Evolutionary conservation across 2,888 invertebrate species (phyloP).

Genomic region (Acanthosepion lycidas): DNA sequence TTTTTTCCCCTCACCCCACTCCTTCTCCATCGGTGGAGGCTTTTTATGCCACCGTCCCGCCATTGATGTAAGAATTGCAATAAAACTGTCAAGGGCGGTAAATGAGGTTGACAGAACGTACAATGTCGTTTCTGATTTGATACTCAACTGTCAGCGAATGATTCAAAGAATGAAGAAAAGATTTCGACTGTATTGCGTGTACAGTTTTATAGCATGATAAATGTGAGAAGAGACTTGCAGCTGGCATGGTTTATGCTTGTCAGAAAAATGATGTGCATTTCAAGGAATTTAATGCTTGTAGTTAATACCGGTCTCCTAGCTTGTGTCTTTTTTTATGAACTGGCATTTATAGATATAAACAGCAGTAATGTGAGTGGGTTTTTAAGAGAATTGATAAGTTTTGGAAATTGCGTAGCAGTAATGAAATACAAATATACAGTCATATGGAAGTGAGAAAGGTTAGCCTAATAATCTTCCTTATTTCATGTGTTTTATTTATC

Average conservation of each 20-base stretch:
- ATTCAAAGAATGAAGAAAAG: background rate
- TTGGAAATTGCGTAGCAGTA: too few species aligned
- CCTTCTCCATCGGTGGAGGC: background rate
- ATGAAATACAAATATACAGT: too few species aligned
- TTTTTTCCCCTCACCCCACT: background rate
- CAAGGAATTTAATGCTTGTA: background rate
- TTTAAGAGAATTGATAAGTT: too few species aligned
- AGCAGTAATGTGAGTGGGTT: too few species aligned
- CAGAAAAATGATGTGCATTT: background rate
- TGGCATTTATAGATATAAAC: too few species aligned
- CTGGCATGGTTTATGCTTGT: background rate
- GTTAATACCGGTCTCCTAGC: too few species aligned
- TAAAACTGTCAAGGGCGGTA: slow-evolving; percentile 8
- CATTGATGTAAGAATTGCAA: background rate
- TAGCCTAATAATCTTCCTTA: too few species aligned
- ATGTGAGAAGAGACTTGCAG: background rate
- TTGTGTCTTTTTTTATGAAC: too few species aligned
- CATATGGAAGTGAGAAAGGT: too few species aligned
- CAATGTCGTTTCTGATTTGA: background rate
- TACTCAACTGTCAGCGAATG: background rate
- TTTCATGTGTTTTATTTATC: too few species aligned
- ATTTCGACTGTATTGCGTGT: background rate
- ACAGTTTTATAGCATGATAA: background rate
- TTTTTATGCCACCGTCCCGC: background rate
- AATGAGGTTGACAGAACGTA: background rate